These are phyloP conservation scores for Tragulus kanchil DNA, from an alignment of 2,113 vertebrate species.

Conservation along the genomic window DNA sequence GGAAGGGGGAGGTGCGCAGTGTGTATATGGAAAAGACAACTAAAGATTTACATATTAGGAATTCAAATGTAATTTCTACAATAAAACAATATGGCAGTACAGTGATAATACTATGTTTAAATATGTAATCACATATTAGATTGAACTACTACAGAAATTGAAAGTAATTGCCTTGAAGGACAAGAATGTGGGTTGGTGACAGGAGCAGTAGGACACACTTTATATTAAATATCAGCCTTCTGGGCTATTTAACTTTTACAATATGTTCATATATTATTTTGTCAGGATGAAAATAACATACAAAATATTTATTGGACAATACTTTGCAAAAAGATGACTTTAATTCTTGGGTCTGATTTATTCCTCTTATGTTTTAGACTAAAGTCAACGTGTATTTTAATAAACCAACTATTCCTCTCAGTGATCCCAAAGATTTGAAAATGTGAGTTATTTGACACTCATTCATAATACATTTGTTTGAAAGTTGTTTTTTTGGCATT, in stretches of 20 bases:
- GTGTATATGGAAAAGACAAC: not conserved
- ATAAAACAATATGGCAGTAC: not conserved
- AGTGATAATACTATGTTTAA: not conserved
- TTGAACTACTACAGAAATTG: not conserved
- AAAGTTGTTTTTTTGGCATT: not conserved
- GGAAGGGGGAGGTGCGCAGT: not conserved
- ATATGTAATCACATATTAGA: not conserved
- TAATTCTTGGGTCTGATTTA: conserved; percentile 17
- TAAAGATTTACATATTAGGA: not conserved
- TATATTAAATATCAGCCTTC: not conserved
- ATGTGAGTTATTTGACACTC: not conserved
- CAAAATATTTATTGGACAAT: not conserved
- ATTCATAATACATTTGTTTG: not conserved
- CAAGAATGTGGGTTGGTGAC: not conserved
- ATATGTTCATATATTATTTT: conserved; percentile 12
- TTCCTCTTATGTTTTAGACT: not conserved
- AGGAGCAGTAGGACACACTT: not conserved
- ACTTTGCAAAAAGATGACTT: not conserved
- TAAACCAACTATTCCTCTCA: conserved; percentile 27
- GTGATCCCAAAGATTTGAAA: not conserved
- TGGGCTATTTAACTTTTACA: not conserved
- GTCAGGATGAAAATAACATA: conserved; percentile 13
- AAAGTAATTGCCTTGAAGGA: not conserved
- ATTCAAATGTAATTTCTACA: conserved; percentile 32
- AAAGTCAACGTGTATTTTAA: conserved; percentile 19